A percentile compares a stretch with the other conserved stretches of the same genome.
Conservation (phyloP, 1,140 invertebrate species). For the Leptonema lineaticorne region DNA sequence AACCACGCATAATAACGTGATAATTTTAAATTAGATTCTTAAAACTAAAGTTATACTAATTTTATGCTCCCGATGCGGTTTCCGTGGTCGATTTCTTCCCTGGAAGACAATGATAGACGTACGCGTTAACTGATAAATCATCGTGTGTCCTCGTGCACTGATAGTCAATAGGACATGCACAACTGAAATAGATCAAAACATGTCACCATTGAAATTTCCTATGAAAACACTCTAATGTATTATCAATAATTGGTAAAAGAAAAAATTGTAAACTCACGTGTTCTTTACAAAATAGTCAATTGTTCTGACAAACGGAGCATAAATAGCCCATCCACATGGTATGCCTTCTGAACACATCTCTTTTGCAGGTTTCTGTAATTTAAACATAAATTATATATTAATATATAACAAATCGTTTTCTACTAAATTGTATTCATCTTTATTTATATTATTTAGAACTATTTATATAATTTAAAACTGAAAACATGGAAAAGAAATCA, state of each 20-base stretch:
- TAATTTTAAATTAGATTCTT: too few species aligned
- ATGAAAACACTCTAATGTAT: neutral
- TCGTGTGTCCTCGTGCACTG: slow-evolving; percentile 59
- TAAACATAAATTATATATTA: too few species aligned
- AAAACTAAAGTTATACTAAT: too few species aligned
- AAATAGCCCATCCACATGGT: slow-evolving; percentile 67
- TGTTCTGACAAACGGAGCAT: slow-evolving; percentile 54
- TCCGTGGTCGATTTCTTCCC: too few species aligned
- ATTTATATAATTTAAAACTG: too few species aligned
- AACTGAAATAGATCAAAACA: slow-evolving; percentile 52
- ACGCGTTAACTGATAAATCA: slow-evolving; percentile 60
- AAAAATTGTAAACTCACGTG: slow-evolving; percentile 56
- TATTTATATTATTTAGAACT: too few species aligned
- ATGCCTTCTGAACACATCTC: slow-evolving; percentile 48
- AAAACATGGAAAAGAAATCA: too few species aligned
- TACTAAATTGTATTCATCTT: too few species aligned
- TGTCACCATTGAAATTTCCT: neutral
- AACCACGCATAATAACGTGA: too few species aligned
- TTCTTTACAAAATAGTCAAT: slow-evolving; percentile 62
- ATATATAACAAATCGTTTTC: too few species aligned
- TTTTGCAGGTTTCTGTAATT: slow-evolving; percentile 14
- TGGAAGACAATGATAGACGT: slow-evolving; percentile 63
- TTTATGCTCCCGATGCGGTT: too few species aligned
- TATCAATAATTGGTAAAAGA: slow-evolving; percentile 18
- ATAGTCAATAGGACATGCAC: slow-evolving; percentile 53